Conservation (phyloP, 2,797 vertebrate genomes). For the Melopsittacus undulatus region DNA sequence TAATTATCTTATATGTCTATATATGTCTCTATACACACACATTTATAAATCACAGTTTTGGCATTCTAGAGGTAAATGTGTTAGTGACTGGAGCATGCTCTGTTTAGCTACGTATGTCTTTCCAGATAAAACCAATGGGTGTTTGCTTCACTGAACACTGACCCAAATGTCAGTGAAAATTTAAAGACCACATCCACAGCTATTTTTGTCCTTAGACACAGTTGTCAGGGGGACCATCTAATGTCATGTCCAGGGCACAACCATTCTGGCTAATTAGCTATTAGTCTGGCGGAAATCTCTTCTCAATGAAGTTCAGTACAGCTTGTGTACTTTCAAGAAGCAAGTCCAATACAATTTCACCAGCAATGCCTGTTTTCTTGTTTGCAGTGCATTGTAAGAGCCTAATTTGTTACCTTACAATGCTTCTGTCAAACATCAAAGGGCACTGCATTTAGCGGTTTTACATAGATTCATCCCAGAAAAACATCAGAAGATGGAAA, state of each 20-base stretch:
- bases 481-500: neutral
- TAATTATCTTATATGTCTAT: neutral
- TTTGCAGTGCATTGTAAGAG: neutral
- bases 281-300: neutral
- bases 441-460: neutral
- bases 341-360: neutral
- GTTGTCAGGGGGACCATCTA: neutral
- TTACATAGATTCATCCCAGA: neutral
- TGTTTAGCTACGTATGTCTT: neutral
- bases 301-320: neutral
- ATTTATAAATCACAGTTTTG: neutral
- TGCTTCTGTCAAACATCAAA: neutral
- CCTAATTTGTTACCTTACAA: neutral
- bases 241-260: neutral
- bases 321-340: neutral
- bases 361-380: neutral
- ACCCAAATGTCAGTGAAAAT: neutral
- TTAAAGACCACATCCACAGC: neutral
- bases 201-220: neutral
- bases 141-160: neutral
- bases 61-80: neutral
- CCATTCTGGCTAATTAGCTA: slow-evolving; percentile 9
- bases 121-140: neutral
- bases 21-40: neutral
- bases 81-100: neutral